Evolutionary conservation across 1,140 invertebrate species (phyloP).

Genomic region (Drosophila melanogaster): DNA sequence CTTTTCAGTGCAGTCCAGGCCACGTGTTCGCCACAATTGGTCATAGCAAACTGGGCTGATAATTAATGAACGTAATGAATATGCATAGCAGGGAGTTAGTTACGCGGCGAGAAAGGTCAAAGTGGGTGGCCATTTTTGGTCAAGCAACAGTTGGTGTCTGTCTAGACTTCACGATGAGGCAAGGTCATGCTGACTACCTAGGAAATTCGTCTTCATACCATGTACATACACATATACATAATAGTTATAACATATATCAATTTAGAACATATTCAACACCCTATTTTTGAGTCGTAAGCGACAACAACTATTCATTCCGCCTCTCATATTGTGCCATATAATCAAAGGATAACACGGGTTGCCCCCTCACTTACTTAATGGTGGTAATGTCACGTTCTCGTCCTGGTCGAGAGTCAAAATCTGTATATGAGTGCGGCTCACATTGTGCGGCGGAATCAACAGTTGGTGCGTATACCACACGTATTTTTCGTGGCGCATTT

Average conservation of each 20-base stretch:
- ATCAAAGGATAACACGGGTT: neutral
- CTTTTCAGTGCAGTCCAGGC: neutral
- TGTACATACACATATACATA: neutral
- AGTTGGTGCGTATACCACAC: conserved; percentile 47
- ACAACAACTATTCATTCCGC: neutral
- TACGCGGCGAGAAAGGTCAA: conserved; percentile 6
- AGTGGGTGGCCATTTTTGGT: conserved; percentile 4
- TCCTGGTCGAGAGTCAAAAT: conserved; percentile 36
- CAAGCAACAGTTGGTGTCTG: conserved; percentile 33
- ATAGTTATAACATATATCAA: no score
- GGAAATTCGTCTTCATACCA: neutral
- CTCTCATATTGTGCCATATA: neutral
- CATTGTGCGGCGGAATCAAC: conserved; percentile 47
- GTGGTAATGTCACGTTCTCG: conserved; percentile 21
- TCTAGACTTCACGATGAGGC: conserved; percentile 10
- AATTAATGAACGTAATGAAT: conserved; percentile 57
- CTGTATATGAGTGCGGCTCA: neutral
- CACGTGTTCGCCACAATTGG: conserved; percentile 52
- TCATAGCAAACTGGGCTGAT: conserved; percentile 20
- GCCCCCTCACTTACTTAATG: neutral
- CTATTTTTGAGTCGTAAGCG: neutral
- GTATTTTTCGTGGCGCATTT: neutral
- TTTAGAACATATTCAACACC: neutral
- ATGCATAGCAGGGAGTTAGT: conserved; percentile 11
- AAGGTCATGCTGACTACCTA: neutral